phyloP scores from a whole-genome alignment of 2,113 vertebrate genomes.

The Irena cyanogastra region DNA sequence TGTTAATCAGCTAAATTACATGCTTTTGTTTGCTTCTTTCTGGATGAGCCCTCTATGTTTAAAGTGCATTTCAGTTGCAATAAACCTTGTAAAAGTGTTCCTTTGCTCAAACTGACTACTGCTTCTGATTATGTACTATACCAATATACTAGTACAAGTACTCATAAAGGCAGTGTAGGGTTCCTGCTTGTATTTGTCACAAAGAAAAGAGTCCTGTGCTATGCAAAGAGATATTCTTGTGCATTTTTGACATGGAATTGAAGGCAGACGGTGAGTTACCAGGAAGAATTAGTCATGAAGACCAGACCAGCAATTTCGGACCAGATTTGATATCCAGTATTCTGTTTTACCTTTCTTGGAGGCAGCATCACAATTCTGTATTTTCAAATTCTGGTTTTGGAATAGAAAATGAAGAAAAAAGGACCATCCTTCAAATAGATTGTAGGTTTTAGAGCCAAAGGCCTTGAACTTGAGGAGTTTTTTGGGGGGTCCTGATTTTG shows the following conservation, averaged over 20 bases:
- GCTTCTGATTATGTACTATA: not conserved
- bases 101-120: not conserved
- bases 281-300: not conserved
- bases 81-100: not conserved
- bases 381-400: not conserved
- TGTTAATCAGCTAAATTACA: not conserved
- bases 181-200: not conserved
- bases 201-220: not conserved
- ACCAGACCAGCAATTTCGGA: not conserved
- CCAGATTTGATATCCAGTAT: not conserved
- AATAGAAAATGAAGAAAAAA: not conserved
- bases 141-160: not conserved
- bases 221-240: not conserved
- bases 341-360: not conserved
- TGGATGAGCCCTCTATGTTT: not conserved
- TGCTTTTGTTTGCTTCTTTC: not conserved
- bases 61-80: not conserved
- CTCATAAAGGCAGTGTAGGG: not conserved
- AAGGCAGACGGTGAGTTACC: not conserved
- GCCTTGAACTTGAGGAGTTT: not conserved
- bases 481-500: not conserved
- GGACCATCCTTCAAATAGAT: not conserved
- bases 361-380: not conserved
- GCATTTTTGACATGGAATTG: not conserved
- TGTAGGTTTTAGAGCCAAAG: not conserved